phyloP scores from a whole-genome alignment of 2,113 vertebrate genomes.

The Leucopsar rothschildi region DNA sequence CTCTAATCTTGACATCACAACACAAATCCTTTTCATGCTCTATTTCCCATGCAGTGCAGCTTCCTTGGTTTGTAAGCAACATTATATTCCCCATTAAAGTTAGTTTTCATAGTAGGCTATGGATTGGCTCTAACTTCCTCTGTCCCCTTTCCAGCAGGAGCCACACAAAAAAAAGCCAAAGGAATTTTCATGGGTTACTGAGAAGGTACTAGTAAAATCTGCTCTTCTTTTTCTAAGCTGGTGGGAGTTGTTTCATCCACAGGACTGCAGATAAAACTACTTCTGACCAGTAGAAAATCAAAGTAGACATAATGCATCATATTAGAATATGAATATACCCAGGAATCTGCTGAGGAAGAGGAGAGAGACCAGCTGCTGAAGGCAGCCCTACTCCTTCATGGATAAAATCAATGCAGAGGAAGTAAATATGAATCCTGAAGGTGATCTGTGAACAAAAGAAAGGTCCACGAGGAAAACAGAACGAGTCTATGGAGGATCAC shows the following conservation, averaged over 20 bases:
- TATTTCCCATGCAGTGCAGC: slow-evolving; percentile 48
- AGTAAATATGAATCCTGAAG: neutral
- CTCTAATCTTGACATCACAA: slow-evolving; percentile 68
- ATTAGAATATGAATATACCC: neutral
- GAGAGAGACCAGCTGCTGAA: neutral
- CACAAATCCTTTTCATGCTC: slow-evolving; percentile 70
- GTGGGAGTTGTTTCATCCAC: neutral
- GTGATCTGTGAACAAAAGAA: neutral
- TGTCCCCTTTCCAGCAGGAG: neutral
- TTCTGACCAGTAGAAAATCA: neutral
- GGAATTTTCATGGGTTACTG: neutral
- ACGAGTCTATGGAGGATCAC: neutral
- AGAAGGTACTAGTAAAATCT: neutral
- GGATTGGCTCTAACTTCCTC: neutral
- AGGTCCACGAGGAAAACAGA: neutral
- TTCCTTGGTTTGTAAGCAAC: slow-evolving; percentile 49
- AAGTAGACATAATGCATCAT: neutral
- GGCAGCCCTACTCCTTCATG: neutral
- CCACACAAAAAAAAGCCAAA: neutral
- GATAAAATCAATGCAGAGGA: neutral
- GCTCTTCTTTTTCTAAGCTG: neutral
- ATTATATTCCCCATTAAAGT: slow-evolving; percentile 29
- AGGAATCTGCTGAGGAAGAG: neutral
- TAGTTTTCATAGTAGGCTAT: neutral
- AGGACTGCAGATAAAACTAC: neutral